These are phyloP conservation scores for Thymelicus acteon DNA, from an alignment of 2,888 invertebrate genomes.

Conservation along the genomic window DNA sequence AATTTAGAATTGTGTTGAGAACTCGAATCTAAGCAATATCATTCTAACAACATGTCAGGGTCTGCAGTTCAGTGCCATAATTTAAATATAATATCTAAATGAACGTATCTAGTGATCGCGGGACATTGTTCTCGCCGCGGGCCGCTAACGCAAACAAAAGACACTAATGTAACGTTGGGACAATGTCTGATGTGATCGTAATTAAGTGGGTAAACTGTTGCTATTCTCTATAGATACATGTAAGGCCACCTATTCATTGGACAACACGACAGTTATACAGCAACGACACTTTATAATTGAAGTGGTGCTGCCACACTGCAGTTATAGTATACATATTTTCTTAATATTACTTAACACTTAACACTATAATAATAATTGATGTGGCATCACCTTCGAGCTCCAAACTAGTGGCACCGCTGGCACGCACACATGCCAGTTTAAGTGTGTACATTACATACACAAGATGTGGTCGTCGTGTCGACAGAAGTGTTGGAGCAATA, in stretches of 20 bases:
- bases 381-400: too few relatives aligned
- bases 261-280: too few relatives aligned
- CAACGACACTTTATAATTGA: too few relatives aligned
- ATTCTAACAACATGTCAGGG: not conserved
- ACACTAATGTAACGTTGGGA: conserved; percentile 1
- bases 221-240: not conserved
- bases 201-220: conserved; percentile 28
- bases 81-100: not conserved
- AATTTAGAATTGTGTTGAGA: not conserved
- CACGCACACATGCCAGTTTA: too few relatives aligned
- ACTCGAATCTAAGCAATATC: not conserved
- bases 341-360: too few relatives aligned
- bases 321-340: too few relatives aligned
- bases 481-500: not conserved
- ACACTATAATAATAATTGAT: too few relatives aligned
- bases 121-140: not conserved
- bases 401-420: too few relatives aligned
- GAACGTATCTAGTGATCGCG: not conserved
- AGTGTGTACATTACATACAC: too few relatives aligned
- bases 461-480: too few relatives aligned
- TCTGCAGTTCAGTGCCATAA: not conserved
- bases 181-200: conserved; percentile 18
- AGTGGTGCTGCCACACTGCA: too few relatives aligned
- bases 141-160: conserved; percentile 11
- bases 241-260: not conserved